Conservation (phyloP, 2,797 vertebrate genomes). For the Chelon labrosus region DNA sequence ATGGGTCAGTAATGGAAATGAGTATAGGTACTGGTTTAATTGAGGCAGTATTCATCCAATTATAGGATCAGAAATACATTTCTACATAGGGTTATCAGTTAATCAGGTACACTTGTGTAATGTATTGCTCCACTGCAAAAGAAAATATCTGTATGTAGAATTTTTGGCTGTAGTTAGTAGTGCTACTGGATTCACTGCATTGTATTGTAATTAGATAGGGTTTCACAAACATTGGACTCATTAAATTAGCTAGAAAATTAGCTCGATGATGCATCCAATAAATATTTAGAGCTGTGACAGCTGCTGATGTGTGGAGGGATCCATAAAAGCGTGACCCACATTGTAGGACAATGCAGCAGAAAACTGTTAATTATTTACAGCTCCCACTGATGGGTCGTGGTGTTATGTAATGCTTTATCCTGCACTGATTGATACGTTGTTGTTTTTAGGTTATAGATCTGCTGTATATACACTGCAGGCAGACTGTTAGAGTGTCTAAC, state of each 20-base stretch:
- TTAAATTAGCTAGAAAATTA: not conserved
- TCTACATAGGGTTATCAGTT: constrained; percentile 4
- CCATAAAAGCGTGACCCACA: constrained; percentile 36
- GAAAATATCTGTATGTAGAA: not conserved
- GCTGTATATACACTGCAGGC: not conserved
- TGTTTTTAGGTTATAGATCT: constrained; percentile 12
- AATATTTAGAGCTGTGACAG: constrained; percentile 26
- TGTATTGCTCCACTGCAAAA: not conserved
- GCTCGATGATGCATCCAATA: constrained; percentile 3
- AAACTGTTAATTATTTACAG: constrained; percentile 50
- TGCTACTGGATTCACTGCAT: not conserved
- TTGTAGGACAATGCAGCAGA: constrained; percentile 20
- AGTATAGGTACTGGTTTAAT: constrained; percentile 15
- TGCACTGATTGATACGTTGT: constrained; percentile 5
- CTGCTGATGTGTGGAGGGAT: constrained; percentile 21
- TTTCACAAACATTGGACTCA: not conserved
- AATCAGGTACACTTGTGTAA: not conserved
- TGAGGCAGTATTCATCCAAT: constrained; percentile 9
- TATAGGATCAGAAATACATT: constrained; percentile 18
- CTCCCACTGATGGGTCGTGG: constrained; percentile 12
- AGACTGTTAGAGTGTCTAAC: constrained; percentile 1
- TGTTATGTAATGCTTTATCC: constrained; percentile 28
- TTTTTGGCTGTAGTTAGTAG: not conserved
- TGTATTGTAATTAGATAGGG: not conserved
- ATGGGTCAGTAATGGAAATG: not conserved